These are phyloP conservation scores for Clanis bilineata DNA, from an alignment of 2,888 invertebrate species.

Conservation along the genomic window DNA sequence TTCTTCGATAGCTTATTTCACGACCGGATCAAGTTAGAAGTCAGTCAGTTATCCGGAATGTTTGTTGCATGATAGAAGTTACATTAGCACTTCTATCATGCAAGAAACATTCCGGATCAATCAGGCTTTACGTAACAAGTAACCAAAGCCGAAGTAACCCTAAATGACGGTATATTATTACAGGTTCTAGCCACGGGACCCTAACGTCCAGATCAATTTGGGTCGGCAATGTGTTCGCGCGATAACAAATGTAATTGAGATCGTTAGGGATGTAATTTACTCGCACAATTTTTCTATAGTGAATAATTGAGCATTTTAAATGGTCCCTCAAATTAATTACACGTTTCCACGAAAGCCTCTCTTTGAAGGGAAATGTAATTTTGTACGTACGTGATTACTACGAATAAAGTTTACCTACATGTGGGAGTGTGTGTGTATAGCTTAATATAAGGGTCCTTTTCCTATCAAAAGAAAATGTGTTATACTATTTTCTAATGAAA, in stretches of 20 bases:
- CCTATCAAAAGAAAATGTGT: too few relatives aligned
- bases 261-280: constrained; percentile 11
- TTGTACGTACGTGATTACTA: neutral
- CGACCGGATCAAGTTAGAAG: too few relatives aligned
- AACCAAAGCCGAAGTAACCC: neutral
- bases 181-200: constrained; percentile 21
- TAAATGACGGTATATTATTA: neutral
- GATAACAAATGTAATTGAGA: constrained; percentile 18
- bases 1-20: too few relatives aligned
- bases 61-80: too few relatives aligned
- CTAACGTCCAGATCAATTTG: constrained; percentile 26
- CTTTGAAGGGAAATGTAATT: constrained; percentile 5
- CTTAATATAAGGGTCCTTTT: too few relatives aligned
- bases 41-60: too few relatives aligned
- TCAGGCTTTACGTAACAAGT: too few relatives aligned
- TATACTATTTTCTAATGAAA: too few relatives aligned
- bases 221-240: constrained; percentile 9
- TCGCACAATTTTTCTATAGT: constrained; percentile 8
- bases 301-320: constrained; percentile 8
- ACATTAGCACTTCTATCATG: too few relatives aligned
- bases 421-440: too few relatives aligned
- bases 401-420: neutral
- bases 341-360: neutral
- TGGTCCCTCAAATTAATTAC: constrained; percentile 6
- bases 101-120: too few relatives aligned